Percentiles rank a stretch among this genome's conserved stretches.
Conservation (phyloP, 2,888 invertebrate species). For the Raillietiella orientalis region DNA sequence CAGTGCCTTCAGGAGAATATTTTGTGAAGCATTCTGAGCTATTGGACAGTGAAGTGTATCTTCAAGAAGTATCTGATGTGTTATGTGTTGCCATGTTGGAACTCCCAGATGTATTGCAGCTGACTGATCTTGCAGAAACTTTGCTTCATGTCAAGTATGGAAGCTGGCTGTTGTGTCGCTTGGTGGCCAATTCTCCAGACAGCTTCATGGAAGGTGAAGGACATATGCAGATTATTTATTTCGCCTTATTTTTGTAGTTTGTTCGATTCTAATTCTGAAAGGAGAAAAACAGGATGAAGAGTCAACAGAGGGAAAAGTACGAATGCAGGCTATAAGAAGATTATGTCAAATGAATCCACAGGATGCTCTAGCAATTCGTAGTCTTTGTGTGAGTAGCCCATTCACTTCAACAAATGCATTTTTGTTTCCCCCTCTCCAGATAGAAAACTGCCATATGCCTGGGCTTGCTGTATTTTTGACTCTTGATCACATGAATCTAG, state of each 20-base stretch:
- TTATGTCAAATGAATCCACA: constrained; percentile 67
- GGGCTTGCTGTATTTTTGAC: constrained; percentile 55
- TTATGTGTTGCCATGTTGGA: constrained; percentile 78
- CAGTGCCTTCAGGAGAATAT: background rate
- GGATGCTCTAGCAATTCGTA: constrained; percentile 46
- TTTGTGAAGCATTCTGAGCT: constrained; percentile 29
- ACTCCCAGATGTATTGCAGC: constrained; percentile 48
- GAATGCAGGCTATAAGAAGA: constrained; percentile 36
- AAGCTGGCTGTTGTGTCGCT: constrained; percentile 45
- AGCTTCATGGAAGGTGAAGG: constrained; percentile 46
- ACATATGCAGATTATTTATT: background rate
- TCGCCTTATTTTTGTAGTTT: constrained; percentile 23
- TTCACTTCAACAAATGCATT: background rate
- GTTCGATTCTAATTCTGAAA: constrained; percentile 45
- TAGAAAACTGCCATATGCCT: constrained; percentile 61
- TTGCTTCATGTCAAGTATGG: constrained; percentile 66
- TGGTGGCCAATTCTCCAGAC: constrained; percentile 81
- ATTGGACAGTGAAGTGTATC: constrained; percentile 76
- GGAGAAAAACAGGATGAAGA: constrained; percentile 71
- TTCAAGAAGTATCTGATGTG: constrained; percentile 80
- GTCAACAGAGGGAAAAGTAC: constrained; percentile 32
- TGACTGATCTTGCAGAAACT: constrained; percentile 29
- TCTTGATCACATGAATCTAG: constrained; percentile 16
- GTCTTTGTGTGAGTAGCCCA: constrained; percentile 30
- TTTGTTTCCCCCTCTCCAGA: constrained; percentile 10